phyloP scores from a whole-genome alignment of 2,113 vertebrate species.

The Parus major region DNA sequence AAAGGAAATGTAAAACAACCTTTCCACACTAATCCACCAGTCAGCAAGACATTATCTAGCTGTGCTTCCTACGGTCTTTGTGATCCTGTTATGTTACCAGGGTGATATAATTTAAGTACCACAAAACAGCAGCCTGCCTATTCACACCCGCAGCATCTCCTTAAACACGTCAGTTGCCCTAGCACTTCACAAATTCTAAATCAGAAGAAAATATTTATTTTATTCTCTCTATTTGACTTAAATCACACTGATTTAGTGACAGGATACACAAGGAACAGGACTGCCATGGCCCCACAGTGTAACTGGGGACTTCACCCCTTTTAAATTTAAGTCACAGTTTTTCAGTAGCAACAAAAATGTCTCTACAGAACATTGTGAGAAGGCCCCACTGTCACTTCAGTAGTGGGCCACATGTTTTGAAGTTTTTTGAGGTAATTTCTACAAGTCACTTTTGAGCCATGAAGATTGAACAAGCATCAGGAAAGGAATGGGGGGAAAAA shows the following conservation, averaged over 20 bases:
- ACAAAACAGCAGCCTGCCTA: background rate
- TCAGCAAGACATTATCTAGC: background rate
- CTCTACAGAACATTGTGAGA: background rate
- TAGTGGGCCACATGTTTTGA: background rate
- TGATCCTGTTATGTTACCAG: background rate
- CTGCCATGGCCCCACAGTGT: background rate
- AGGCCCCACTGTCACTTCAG: background rate
- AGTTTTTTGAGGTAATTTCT: background rate
- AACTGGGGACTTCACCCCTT: background rate
- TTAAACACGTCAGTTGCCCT: background rate
- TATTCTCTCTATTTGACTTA: background rate
- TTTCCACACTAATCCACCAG: background rate
- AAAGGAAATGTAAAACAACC: background rate
- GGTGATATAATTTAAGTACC: background rate
- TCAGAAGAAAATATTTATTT: conserved; percentile 16
- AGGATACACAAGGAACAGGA: background rate
- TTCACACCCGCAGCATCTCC: background rate
- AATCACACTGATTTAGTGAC: background rate
- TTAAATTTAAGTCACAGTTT: background rate
- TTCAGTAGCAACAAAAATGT: background rate
- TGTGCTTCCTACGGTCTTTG: background rate
- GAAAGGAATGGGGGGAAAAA: background rate
- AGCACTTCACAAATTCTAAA: background rate
- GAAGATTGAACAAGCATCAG: background rate
- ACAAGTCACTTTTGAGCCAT: background rate